phyloP scores from a whole-genome alignment of 2,888 invertebrate genomes.

The Drosophila rellima region DNA sequence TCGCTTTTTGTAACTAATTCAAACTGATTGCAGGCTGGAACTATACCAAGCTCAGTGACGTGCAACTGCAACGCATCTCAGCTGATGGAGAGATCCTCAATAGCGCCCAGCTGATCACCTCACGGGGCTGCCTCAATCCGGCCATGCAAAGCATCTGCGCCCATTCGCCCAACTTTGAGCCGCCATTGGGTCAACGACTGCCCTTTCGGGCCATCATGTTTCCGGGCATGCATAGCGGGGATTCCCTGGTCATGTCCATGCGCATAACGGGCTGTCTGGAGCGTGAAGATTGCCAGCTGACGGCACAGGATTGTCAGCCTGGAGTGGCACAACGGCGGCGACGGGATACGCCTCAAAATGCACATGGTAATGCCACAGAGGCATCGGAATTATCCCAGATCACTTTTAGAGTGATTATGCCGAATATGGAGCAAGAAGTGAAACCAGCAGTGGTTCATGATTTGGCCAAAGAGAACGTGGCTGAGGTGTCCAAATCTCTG shows the following conservation, averaged over 20 bases:
- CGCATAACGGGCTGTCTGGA: conserved; percentile 87
- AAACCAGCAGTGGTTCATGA: conserved; percentile 4
- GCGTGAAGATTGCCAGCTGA: conserved; percentile 86
- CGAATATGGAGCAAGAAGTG: conserved; percentile 27
- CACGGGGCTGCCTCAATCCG: conserved; percentile 86
- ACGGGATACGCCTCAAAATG: conserved; percentile 44
- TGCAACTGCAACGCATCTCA: conserved; percentile 85
- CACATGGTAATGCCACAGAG: conserved; percentile 64
- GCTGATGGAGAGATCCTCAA: conserved; percentile 81
- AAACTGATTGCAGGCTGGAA: conserved; percentile 84
- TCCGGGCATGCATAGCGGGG: conserved; percentile 87
- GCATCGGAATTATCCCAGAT: conserved; percentile 82
- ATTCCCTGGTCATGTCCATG: conserved; percentile 87
- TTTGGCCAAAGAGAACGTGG: neutral
- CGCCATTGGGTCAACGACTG: conserved; percentile 86
- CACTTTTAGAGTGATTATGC: conserved; percentile 82
- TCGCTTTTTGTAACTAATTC: too few species aligned
- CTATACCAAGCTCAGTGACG: conserved; percentile 87
- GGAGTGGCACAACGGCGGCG: conserved; percentile 65
- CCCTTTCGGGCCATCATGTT: conserved; percentile 88
- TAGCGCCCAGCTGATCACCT: conserved; percentile 85
- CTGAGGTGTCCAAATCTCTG: conserved; percentile 37
- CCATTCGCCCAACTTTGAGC: conserved; percentile 85
- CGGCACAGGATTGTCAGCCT: conserved; percentile 72
- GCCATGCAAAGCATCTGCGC: conserved; percentile 86